Percentiles rank a stretch among this genome's conserved stretches.
These are phyloP conservation scores for Ceryle rudis DNA, from an alignment of 2,797 vertebrate genomes.

Conservation along the genomic window DNA sequence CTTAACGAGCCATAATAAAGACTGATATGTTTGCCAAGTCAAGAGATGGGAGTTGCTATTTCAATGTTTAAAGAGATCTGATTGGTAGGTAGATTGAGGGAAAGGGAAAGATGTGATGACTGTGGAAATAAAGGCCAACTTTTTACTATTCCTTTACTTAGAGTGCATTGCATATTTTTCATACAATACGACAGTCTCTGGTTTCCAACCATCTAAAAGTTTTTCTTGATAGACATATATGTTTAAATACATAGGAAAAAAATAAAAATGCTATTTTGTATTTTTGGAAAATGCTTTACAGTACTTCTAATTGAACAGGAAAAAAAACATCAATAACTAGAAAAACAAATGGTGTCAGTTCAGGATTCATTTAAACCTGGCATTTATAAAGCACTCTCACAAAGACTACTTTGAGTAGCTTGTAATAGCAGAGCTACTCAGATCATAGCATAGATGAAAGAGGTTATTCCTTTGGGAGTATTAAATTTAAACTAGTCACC, in stretches of 20 bases:
- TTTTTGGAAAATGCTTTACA: not conserved
- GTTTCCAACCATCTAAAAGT: not conserved
- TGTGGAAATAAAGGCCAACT: not conserved
- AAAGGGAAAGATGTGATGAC: not conserved
- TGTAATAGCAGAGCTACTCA: conserved; percentile 36
- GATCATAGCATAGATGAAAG: conserved; percentile 37
- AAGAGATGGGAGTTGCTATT: not conserved
- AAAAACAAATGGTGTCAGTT: not conserved
- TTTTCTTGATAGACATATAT: not conserved
- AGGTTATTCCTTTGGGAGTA: conserved; percentile 32
- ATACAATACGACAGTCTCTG: not conserved
- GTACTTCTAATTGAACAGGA: not conserved
- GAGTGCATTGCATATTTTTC: fast-evolving
- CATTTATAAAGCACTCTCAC: not conserved
- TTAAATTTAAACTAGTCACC: conserved; percentile 53
- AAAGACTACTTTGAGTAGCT: conserved; percentile 24
- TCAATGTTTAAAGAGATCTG: not conserved
- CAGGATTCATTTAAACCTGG: not conserved
- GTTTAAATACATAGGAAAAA: not conserved
- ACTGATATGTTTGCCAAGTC: not conserved
- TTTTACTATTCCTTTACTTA: not conserved
- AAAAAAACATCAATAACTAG: not conserved
- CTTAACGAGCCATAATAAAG: not conserved
- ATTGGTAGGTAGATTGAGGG: not conserved
- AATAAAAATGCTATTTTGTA: not conserved